Percentiles rank a stretch among this genome's conserved stretches.
phyloP scores from a whole-genome alignment of 2,888 invertebrate species.

The Lasioglossum figueresi region DNA sequence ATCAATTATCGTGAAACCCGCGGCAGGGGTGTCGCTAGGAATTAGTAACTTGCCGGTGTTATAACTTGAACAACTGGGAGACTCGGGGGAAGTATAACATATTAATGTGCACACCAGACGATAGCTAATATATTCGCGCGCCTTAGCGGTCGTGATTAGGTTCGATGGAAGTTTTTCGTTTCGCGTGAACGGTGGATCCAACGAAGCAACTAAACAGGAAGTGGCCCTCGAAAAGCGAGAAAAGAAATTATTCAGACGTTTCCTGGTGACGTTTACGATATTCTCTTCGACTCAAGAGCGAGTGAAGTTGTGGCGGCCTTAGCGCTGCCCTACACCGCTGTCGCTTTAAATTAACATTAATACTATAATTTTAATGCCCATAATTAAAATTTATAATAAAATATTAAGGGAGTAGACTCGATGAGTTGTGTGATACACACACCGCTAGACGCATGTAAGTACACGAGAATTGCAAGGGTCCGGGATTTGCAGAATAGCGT shows the following conservation, averaged over 20 bases:
- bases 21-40: constrained; percentile 24
- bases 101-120: constrained; percentile 32
- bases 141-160: neutral
- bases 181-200: neutral
- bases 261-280: neutral
- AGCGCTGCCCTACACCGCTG: no score
- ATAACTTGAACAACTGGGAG: constrained; percentile 42
- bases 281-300: neutral
- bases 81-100: constrained; percentile 32
- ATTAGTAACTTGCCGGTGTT: constrained; percentile 44
- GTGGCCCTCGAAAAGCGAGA: constrained; percentile 19
- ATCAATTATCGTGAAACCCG: constrained; percentile 46
- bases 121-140: constrained; percentile 9
- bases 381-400: no score
- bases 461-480: no score
- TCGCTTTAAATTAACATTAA: no score
- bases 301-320: no score
- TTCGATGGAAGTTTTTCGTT: neutral
- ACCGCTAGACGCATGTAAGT: no score
- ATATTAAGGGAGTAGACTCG: no score
- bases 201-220: neutral
- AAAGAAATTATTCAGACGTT: constrained; percentile 40
- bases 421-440: no score
- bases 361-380: no score
- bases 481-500: no score